These are phyloP conservation scores for Scaptomyza pallida DNA, from an alignment of 1,140 invertebrate genomes.

Conservation along the genomic window DNA sequence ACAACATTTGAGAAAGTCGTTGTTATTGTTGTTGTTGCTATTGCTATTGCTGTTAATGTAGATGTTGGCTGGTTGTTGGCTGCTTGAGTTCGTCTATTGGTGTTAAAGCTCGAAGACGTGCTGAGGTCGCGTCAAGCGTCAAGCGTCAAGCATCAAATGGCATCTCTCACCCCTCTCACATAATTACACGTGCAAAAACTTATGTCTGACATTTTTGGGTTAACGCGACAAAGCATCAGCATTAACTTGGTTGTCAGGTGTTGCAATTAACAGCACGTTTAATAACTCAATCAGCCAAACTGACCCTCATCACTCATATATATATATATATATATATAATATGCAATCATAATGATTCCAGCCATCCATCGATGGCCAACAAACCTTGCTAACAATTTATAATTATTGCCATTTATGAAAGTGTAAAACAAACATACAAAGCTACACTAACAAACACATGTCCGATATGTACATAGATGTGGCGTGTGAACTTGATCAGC, in stretches of 20 bases:
- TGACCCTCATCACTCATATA: constrained; percentile 69
- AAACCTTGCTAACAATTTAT: constrained; percentile 42
- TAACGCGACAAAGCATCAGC: constrained; percentile 65
- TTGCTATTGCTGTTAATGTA: constrained; percentile 23
- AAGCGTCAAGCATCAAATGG: constrained; percentile 37
- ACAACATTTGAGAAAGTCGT: constrained; percentile 69
- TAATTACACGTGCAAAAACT: constrained; percentile 62
- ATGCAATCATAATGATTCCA: constrained; percentile 19
- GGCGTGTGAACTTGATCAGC: constrained; percentile 71
- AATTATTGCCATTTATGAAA: constrained; percentile 72
- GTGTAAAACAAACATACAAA: constrained; percentile 52
- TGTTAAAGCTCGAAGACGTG: constrained; percentile 57
- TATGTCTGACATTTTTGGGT: constrained; percentile 70
- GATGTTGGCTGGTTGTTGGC: constrained; percentile 36
- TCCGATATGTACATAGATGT: constrained; percentile 7
- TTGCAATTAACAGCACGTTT: constrained; percentile 69
- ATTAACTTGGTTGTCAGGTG: constrained; percentile 34
- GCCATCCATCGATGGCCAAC: constrained; percentile 34
- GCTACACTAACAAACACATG: constrained; percentile 5
- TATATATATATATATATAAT: no score
- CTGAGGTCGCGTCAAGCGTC: constrained; percentile 43
- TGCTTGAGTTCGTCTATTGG: constrained; percentile 22
- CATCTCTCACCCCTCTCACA: constrained; percentile 10
- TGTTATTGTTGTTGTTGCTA: constrained; percentile 35
- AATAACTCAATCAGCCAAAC: constrained; percentile 70